These are phyloP conservation scores for Hydropsyche tenuis DNA, from an alignment of 1,140 invertebrate genomes.

Conservation along the genomic window DNA sequence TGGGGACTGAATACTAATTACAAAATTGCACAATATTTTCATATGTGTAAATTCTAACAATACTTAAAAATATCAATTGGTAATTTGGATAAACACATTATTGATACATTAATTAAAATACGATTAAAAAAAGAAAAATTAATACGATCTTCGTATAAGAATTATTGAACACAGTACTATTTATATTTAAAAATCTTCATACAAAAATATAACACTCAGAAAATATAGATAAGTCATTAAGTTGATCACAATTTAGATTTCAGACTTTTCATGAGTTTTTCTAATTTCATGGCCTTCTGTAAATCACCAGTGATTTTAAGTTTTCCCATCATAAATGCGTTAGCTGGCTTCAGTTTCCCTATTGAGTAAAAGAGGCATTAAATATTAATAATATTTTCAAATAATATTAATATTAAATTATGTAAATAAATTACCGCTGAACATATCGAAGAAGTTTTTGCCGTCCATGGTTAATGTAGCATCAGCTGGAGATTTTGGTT, in stretches of 20 bases:
- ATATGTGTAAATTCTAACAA: no score
- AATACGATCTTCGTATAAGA: no score
- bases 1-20: background rate
- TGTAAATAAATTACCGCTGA: constrained; percentile 64
- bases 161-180: no score
- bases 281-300: constrained; percentile 94
- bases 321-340: constrained; percentile 96
- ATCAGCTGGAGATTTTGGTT: constrained; percentile 73
- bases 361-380: no score
- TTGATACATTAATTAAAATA: background rate
- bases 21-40: no score
- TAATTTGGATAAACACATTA: background rate
- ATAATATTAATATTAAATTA: background rate
- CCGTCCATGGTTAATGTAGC: constrained; percentile 87
- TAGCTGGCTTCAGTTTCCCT: constrained; percentile 88
- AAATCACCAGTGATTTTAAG: constrained; percentile 94
- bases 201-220: constrained; percentile 18
- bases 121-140: background rate
- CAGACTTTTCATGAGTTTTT: constrained; percentile 88
- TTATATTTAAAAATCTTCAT: background rate
- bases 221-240: background rate
- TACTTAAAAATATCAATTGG: constrained; percentile 9
- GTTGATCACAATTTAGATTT: constrained; percentile 71
- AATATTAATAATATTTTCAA: constrained; percentile 31
- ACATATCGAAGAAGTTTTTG: constrained; percentile 79